Evolutionary conservation across 2,113 vertebrate species (phyloP), one percentile per base, ranked within the genome.

Genomic region (Peromyscus polionotus): DNA sequence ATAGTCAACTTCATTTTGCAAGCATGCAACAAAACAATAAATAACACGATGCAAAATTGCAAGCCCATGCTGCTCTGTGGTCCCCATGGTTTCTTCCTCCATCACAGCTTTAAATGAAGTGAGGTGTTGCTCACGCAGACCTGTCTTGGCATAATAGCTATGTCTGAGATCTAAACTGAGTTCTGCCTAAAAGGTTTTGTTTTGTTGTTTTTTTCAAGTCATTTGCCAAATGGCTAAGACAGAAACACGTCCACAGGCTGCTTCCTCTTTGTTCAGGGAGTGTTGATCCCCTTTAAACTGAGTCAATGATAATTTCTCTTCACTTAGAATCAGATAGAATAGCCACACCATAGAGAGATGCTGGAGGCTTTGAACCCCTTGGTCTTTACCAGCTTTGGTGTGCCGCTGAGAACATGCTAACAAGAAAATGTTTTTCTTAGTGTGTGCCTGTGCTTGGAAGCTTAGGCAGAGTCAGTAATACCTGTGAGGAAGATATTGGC

Each of bases 141-240:
- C 89, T 39, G n/a, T 81, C 90, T 96, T 94, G 92, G 94, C 92
- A 83, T 14, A 31, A 57, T 88, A 39, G 94, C 63, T 77, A 45
- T 67, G 86, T 85, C 93, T 83, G 89, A 96, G 91, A 87, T 87
- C 48, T 83, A 96, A 42, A 76, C 67, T 96, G 92, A 92, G 72
- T 91, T 90, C 65, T 83, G 76, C 90, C 85, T 88, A 92, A 93
- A 96, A 91, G 88, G 96, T 84, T 94, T 97, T 91, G 80, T 6
- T n/a, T 72, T 72, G 51, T 63, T 63, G 2, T 63, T 24, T 95
- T 97, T 98, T 96, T 94, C 45, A 77, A 97, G 22, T 72, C 33
- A 68, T 96, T 97, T 97, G 95, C 93, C 95, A 95, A 94, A 90
- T 87, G 91, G 86, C 94, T 92, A 94, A 93, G 95, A 94, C 81